Percentiles rank a stretch among this genome's conserved stretches.
These are phyloP conservation scores for Cenopis cana DNA, from an alignment of 2,888 invertebrate genomes.

Conservation along the genomic window DNA sequence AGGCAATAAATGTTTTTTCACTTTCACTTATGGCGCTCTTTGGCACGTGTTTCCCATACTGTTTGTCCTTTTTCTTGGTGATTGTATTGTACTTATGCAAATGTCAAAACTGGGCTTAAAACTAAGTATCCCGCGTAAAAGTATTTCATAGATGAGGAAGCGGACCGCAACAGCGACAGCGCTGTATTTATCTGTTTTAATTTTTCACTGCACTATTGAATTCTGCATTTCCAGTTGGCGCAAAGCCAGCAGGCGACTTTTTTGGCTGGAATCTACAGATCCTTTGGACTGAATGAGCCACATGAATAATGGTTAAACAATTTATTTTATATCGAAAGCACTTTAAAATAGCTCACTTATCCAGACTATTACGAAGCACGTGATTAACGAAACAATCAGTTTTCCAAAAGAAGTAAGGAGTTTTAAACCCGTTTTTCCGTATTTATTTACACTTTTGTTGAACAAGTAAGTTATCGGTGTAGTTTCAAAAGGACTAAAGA, in stretches of 20 bases:
- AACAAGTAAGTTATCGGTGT: not conserved
- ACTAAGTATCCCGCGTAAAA: not conserved
- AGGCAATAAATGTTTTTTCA: too few relatives aligned
- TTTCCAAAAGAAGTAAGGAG: not conserved
- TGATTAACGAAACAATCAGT: conserved; percentile 14
- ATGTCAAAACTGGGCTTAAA: too few relatives aligned
- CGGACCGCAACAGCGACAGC: conserved; percentile 26
- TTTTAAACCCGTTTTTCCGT: not conserved
- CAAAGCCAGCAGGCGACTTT: conserved; percentile 39
- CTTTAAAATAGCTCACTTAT: conserved; percentile 3
- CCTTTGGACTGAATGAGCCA: conserved; percentile 38
- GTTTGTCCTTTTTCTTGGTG: too few relatives aligned
- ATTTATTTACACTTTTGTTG: not conserved
- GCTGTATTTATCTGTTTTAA: conserved; percentile 44
- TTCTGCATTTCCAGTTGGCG: conserved; percentile 43
- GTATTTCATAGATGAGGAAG: conserved; percentile 21
- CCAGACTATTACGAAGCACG: not conserved
- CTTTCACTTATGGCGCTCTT: too few relatives aligned
- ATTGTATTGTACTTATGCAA: too few relatives aligned
- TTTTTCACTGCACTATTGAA: conserved; percentile 44
- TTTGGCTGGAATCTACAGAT: conserved; percentile 36
- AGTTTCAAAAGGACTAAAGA: not conserved
- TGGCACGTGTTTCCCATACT: too few relatives aligned
- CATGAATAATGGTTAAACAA: conserved; percentile 29
- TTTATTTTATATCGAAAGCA: conserved; percentile 26